A percentile compares a stretch with the other conserved stretches of the same genome.
Conservation (phyloP, 2,113 vertebrate species). For the Setophaga kirtlandii region DNA sequence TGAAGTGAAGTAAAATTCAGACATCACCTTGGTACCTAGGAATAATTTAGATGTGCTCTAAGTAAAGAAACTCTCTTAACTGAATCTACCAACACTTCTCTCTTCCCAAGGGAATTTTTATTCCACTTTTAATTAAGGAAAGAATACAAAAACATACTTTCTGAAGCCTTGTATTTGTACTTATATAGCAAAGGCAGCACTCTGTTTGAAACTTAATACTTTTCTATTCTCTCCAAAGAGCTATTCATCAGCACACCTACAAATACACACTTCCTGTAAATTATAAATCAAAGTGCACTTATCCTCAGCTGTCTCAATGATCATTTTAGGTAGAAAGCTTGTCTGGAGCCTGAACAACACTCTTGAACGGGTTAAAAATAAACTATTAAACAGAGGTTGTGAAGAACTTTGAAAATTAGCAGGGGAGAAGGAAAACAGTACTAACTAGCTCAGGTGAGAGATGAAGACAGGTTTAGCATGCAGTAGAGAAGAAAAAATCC, state of each 20-base stretch:
- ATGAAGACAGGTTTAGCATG: background rate
- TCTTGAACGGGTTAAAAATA: slow-evolving; percentile 17
- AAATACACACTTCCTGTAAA: background rate
- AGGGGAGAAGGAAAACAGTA: background rate
- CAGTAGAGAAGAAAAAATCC: background rate
- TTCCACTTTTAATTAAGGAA: background rate
- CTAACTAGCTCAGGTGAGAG: background rate
- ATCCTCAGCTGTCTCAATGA: background rate
- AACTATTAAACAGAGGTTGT: background rate
- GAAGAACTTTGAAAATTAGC: background rate
- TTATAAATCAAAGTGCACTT: slow-evolving; percentile 1
- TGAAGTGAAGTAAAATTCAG: background rate
- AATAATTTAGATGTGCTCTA: background rate
- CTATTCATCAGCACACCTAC: slow-evolving; percentile 10
- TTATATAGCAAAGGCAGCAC: background rate
- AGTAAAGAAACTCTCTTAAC: background rate
- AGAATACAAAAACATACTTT: background rate
- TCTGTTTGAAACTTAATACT: background rate
- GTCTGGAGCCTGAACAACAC: background rate
- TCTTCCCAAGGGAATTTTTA: background rate
- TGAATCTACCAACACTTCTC: background rate
- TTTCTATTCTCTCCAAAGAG: background rate
- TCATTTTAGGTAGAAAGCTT: background rate
- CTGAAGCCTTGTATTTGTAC: background rate
- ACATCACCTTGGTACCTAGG: background rate